Evolutionary conservation across 2,113 vertebrate species (phyloP), one percentile per base, ranked within the genome.

Genomic region (Cnemophilus loriae): DNA sequence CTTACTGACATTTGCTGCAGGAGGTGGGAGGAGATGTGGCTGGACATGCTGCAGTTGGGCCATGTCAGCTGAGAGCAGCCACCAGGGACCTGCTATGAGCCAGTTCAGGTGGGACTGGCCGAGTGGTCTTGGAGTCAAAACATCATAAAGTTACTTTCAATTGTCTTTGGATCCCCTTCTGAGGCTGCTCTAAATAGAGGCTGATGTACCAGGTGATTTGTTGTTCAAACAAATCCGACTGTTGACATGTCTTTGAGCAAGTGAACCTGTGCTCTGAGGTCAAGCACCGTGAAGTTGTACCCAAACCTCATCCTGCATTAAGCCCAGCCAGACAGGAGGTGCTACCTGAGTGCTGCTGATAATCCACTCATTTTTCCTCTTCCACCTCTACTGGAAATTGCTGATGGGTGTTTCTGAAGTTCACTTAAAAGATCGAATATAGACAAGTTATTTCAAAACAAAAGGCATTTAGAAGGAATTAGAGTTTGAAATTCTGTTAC

Each of bases 251-350:
- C 68, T 89, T 70, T 59, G 71, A 68, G 76, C 41, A 84, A 89
- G 65, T 75, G 90, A 87, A 90, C 92, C 88, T 60, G 61, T 68
- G 87, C 74, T 94, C 84, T 49, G 74, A 73, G 95, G 95, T 94
- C 93, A 97, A 71, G 87, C 74, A 75, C 61, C 55, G 13, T 32
- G 50, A 39, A 47, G 77, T 19, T 79, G 35, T 75, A 68, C 63
- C 83, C 68, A 81, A 74, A 78, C 35, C 89, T 87, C 70, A 24
- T 47, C 11, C 16, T 47, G 68, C 91, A 81, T 95, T 90, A 95
- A 90, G 83, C 35, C 35, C 73, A 60, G 78, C 8, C 83, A 92
- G 89, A 64, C 42, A 70, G 90, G 83, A 92, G 91, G 83, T 93
- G 86, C 83, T 92, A 64, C 69, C 83, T 78, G 94, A 92, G 56